Percentiles rank a stretch among this genome's conserved stretches.
Conservation (phyloP, 2,888 invertebrate genomes). For the Cryptus viduatorius region DNA sequence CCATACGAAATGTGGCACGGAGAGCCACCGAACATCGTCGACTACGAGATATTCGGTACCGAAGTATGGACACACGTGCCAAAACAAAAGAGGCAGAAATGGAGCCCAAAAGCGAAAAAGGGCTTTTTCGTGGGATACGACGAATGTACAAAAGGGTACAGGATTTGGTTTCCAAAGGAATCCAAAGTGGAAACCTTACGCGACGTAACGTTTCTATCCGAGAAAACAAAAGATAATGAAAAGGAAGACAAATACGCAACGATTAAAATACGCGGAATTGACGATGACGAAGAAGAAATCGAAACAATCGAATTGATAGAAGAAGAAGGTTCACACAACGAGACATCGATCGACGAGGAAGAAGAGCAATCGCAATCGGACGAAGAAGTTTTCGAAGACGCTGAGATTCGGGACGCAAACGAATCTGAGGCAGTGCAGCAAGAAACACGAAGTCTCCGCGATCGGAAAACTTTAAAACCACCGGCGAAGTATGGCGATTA, state of each 20-base stretch:
- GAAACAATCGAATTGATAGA: neutral
- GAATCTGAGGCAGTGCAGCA: neutral
- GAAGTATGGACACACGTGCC: slow-evolving; percentile 54
- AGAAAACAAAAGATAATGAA: neutral
- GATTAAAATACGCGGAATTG: neutral
- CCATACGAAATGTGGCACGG: slow-evolving; percentile 64
- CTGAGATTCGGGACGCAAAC: neutral
- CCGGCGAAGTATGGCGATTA: neutral
- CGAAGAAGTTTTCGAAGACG: neutral
- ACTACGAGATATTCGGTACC: slow-evolving; percentile 5
- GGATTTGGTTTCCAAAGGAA: slow-evolving; percentile 36
- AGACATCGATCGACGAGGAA: neutral
- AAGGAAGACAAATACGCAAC: neutral
- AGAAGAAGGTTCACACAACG: neutral
- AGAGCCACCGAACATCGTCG: neutral
- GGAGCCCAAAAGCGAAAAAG: slow-evolving; percentile 52
- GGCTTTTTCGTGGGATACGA: slow-evolving; percentile 64
- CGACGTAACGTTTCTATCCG: neutral
- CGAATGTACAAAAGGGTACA: slow-evolving; percentile 47
- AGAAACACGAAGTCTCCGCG: neutral
- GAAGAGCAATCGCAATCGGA: neutral
- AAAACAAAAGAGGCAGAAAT: slow-evolving; percentile 57
- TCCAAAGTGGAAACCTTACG: neutral
- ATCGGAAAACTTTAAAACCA: neutral
- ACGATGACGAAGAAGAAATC: neutral